These are phyloP conservation scores for Cladorhizidae sp. DNA, from an alignment of 37 sponge, comb jelly and placozoan genomes.

Conservation along the genomic window DNA sequence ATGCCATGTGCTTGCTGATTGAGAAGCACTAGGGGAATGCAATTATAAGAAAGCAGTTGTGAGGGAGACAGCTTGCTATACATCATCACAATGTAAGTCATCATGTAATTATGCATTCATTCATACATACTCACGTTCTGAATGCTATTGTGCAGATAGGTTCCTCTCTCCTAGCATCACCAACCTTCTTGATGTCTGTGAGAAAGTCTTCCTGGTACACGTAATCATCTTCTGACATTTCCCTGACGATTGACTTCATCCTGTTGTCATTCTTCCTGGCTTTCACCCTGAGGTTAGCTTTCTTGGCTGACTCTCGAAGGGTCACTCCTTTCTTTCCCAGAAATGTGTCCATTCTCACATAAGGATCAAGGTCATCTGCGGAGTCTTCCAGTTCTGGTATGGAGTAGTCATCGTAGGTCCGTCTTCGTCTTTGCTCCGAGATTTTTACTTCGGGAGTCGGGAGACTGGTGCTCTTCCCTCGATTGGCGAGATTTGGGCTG, in stretches of 20 bases:
- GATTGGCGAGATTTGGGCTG: neutral
- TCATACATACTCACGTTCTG: no score
- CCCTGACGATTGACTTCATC: neutral
- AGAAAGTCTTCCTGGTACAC: neutral
- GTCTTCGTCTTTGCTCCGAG: neutral
- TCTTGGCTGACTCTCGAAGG: neutral
- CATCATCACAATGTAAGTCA: no score
- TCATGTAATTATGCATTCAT: no score
- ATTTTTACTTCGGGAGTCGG: neutral
- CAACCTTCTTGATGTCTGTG: neutral
- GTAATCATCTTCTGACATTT: neutral
- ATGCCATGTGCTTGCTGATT: no score
- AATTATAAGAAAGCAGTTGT: no score
- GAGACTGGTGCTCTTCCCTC: neutral
- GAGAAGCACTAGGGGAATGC: no score
- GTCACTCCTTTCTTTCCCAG: neutral
- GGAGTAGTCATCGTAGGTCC: neutral
- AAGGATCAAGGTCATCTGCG: constrained; percentile 16
- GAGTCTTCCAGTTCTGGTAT: constrained; percentile 26
- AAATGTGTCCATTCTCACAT: constrained; percentile 32
- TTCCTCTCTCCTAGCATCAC: no score
- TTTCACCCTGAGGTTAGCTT: neutral
- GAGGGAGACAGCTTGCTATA: no score
- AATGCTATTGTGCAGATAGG: no score
- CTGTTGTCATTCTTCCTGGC: neutral